A percentile compares a stretch with the other conserved stretches of the same genome.
Conservation (phyloP, 2,888 invertebrate species). For the Tuta absoluta region DNA sequence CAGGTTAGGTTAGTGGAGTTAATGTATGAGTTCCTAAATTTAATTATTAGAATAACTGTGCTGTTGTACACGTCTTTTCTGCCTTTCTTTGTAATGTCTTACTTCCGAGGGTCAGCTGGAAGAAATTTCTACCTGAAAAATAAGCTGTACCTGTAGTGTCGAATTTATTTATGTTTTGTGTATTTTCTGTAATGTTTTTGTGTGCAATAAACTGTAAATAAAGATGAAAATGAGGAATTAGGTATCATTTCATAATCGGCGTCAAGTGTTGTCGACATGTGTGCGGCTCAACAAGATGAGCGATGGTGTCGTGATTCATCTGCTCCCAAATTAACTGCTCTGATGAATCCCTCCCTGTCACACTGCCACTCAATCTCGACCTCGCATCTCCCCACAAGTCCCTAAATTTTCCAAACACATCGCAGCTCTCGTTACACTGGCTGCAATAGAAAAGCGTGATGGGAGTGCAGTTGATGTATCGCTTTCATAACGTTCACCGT, state of each 20-base stretch:
- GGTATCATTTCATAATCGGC: constrained; percentile 29
- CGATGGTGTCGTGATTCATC: constrained; percentile 75
- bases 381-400: constrained; percentile 37
- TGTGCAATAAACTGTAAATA: too few species aligned
- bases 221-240: neutral
- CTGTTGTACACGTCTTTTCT: too few species aligned
- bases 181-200: too few species aligned
- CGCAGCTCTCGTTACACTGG: constrained; percentile 47
- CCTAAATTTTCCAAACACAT: constrained; percentile 28
- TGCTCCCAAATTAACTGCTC: constrained; percentile 77
- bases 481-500: constrained; percentile 70
- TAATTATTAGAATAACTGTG: too few species aligned
- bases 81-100: too few species aligned
- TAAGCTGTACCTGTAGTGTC: too few species aligned
- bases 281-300: constrained; percentile 64
- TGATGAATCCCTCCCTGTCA: constrained; percentile 70
- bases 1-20: too few species aligned
- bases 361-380: constrained; percentile 50
- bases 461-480: constrained; percentile 70
- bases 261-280: constrained; percentile 64
- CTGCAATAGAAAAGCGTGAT: constrained; percentile 59
- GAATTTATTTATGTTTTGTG: too few species aligned
- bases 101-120: too few species aligned
- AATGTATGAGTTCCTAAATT: too few species aligned
- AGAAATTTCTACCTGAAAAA: too few species aligned